Evolutionary conservation across 1,140 invertebrate species (phyloP).

Genomic region (Matsumurasca onukii): DNA sequence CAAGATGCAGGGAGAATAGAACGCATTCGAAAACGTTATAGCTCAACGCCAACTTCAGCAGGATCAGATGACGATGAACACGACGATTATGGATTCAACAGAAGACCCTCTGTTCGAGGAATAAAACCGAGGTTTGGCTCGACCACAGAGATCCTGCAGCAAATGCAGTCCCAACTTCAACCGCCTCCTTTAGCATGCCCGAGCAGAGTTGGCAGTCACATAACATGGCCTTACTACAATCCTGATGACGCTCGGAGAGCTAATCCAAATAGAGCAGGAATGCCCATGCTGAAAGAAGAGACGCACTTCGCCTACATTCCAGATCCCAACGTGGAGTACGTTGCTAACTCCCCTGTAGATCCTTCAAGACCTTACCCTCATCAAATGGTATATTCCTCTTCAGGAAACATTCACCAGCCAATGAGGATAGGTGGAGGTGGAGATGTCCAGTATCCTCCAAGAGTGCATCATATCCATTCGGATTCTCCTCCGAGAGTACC

Average conservation of each 20-base stretch:
- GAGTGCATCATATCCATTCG: slow-evolving; percentile 50
- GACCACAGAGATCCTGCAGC: slow-evolving; percentile 77
- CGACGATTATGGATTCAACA: slow-evolving; percentile 86
- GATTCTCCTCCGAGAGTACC: slow-evolving; percentile 45
- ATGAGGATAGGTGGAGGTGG: slow-evolving; percentile 34
- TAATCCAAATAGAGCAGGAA: slow-evolving; percentile 36
- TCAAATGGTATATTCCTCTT: slow-evolving; percentile 42
- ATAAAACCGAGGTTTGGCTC: slow-evolving; percentile 72
- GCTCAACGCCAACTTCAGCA: slow-evolving; percentile 39
- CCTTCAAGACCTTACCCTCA: slow-evolving; percentile 40
- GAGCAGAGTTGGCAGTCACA: slow-evolving; percentile 49
- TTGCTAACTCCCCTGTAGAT: slow-evolving; percentile 28
- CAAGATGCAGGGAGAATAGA: slow-evolving; percentile 79
- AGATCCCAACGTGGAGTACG: slow-evolving; percentile 25
- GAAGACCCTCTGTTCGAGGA: slow-evolving; percentile 79
- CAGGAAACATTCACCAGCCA: slow-evolving; percentile 32
- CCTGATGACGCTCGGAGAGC: slow-evolving; percentile 46
- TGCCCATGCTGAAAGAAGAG: slow-evolving; percentile 33
- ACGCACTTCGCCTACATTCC: slow-evolving; percentile 11
- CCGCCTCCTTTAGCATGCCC: slow-evolving; percentile 46
- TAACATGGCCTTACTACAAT: slow-evolving; percentile 65
- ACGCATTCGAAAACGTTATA: slow-evolving; percentile 71
- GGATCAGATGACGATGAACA: slow-evolving; percentile 70
- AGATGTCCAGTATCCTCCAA: slow-evolving; percentile 19
- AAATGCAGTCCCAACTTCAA: slow-evolving; percentile 70